Percentiles rank a stretch among this genome's conserved stretches.
These are phyloP conservation scores for Allacma fusca DNA, from an alignment of 2,888 invertebrate species.

Conservation along the genomic window DNA sequence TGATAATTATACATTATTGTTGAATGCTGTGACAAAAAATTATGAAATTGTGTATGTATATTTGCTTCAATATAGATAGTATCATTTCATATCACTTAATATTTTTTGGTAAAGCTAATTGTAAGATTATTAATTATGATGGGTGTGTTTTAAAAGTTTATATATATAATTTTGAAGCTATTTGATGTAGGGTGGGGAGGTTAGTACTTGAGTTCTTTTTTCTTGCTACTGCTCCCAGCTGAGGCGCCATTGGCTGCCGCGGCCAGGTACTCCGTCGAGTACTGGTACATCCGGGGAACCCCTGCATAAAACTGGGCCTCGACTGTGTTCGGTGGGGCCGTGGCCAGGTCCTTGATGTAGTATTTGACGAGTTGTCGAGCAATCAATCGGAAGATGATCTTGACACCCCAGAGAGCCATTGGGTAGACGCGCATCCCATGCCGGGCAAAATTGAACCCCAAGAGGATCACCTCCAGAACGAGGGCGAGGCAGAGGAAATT, in stretches of 20 bases:
- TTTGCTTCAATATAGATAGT: no score
- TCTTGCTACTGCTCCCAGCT: not conserved
- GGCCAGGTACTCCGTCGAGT: constrained; percentile 33
- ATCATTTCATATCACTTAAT: no score
- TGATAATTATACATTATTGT: no score
- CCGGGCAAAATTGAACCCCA: constrained; percentile 37
- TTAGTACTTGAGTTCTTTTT: constrained; percentile 22
- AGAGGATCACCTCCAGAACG: constrained; percentile 27
- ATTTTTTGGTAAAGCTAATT: no score
- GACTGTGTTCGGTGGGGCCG: constrained; percentile 34
- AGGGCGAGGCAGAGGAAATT: constrained; percentile 34
- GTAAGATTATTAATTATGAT: not conserved
- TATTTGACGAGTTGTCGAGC: constrained; percentile 42
- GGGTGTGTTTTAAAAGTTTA: not conserved
- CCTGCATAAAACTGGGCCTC: constrained; percentile 39
- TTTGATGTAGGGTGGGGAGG: not conserved
- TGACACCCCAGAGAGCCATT: constrained; percentile 39
- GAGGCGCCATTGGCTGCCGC: no score
- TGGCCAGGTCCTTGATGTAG: constrained; percentile 35
- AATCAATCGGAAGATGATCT: constrained; percentile 39
- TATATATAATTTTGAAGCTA: no score
- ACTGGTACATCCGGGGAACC: constrained; percentile 34
- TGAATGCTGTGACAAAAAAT: no score
- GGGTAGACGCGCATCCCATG: constrained; percentile 43
- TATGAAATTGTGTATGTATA: no score